Conservation (phyloP, 2,797 vertebrate species). For the Sylvia borin region DNA sequence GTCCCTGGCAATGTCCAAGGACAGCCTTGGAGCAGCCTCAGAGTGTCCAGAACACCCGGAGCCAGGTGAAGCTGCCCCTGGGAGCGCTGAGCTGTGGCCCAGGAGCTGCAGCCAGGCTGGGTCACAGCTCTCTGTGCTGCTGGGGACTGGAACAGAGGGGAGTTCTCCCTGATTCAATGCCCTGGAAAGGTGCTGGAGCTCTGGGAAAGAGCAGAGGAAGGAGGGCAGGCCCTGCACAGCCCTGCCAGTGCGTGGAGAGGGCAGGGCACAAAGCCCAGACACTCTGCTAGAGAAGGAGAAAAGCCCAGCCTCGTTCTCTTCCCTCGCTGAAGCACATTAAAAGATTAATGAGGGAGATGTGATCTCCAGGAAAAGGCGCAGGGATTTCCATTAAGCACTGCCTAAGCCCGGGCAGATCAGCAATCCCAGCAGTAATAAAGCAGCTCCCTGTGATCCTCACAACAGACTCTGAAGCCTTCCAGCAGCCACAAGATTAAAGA, state of each 20-base stretch:
- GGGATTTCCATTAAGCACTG: neutral
- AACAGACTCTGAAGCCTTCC: neutral
- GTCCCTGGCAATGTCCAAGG: neutral
- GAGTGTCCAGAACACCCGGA: rapidly evolving
- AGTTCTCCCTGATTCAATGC: rapidly evolving
- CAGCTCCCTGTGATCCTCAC: neutral
- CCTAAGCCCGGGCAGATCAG: neutral
- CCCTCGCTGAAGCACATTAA: neutral
- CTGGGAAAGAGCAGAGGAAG: neutral
- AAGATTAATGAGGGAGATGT: neutral
- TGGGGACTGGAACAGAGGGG: no score
- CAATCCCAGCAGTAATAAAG: neutral
- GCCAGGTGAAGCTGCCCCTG: neutral
- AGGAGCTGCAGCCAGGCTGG: neutral
- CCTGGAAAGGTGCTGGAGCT: neutral
- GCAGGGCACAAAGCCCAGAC: neutral
- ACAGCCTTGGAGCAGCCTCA: neutral
- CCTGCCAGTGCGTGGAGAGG: neutral
- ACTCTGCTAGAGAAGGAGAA: neutral
- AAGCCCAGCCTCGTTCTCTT: neutral
- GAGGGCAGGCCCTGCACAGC: rapidly evolving
- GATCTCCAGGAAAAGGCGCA: neutral
- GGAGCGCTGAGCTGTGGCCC: neutral
- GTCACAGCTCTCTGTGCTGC: neutral
- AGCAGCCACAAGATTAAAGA: constrained; percentile 24